Percentiles rank a stretch among this genome's conserved stretches.
phyloP scores from a whole-genome alignment of 2,797 vertebrate genomes.

The Gallinago solitaria region DNA sequence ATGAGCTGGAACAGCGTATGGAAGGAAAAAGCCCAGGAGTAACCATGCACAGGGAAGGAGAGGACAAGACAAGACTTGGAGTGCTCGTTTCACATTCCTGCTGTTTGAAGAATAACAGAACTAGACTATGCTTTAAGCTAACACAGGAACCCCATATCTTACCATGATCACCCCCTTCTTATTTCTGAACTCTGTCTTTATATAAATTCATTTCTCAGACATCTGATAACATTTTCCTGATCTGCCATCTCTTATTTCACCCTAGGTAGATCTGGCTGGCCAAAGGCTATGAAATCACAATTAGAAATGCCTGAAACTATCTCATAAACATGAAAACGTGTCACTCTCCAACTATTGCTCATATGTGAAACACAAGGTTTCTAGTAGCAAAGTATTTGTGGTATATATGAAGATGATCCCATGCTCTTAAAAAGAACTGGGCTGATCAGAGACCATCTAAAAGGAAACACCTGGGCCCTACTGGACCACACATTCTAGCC shows the following conservation, averaged over 20 bases:
- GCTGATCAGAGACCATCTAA: neutral
- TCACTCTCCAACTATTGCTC: neutral
- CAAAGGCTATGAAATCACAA: neutral
- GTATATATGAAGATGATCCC: neutral
- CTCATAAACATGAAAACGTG: neutral
- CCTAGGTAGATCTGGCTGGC: neutral
- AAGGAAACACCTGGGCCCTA: neutral
- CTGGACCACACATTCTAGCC: neutral
- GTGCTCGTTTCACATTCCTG: neutral
- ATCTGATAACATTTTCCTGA: neutral
- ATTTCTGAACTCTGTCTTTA: neutral
- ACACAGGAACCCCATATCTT: neutral
- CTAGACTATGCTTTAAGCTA: neutral
- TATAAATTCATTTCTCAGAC: neutral
- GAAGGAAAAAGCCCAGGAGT: neutral
- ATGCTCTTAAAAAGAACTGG: neutral
- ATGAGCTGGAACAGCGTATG: accelerated
- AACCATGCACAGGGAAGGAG: neutral
- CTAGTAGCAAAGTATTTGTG: neutral
- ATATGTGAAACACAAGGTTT: neutral
- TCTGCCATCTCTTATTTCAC: neutral
- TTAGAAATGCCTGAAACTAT: neutral
- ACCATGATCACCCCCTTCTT: neutral
- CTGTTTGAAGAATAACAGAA: neutral
- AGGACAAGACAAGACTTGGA: neutral